A percentile compares a stretch with the other conserved stretches of the same genome.
Evolutionary conservation across 1,140 invertebrate species (phyloP).

Genomic region (Tenebrio molitor): DNA sequence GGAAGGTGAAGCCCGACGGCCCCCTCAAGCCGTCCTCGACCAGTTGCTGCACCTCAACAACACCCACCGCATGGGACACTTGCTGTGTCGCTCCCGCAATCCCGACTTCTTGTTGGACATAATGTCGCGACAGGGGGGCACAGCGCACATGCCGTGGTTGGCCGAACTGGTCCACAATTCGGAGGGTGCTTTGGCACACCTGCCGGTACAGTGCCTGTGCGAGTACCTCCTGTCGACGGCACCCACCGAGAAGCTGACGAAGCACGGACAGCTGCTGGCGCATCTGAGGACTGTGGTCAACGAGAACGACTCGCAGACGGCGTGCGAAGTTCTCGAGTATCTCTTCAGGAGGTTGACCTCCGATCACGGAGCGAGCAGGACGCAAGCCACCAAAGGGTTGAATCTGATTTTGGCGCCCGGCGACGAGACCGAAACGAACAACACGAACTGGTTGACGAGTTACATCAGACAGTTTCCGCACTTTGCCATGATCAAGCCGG

Average conservation of each 20-base stretch:
- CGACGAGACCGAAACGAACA: slow-evolving; percentile 64
- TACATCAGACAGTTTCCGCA: slow-evolving; percentile 82
- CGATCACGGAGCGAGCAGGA: slow-evolving; percentile 80
- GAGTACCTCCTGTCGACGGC: slow-evolving; percentile 91
- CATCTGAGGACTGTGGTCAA: slow-evolving; percentile 81
- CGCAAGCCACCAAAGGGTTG: slow-evolving; percentile 81
- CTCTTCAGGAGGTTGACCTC: slow-evolving; percentile 90
- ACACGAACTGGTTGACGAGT: slow-evolving; percentile 81
- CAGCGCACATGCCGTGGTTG: slow-evolving; percentile 96
- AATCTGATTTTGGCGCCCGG: slow-evolving; percentile 70
- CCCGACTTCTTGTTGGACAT: slow-evolving; percentile 95
- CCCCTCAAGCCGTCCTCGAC: slow-evolving; percentile 83
- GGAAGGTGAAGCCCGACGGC: slow-evolving; percentile 82
- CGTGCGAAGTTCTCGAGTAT: slow-evolving; percentile 91
- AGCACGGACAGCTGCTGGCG: slow-evolving; percentile 84
- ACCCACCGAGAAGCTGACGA: slow-evolving; percentile 73
- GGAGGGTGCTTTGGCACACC: slow-evolving; percentile 85
- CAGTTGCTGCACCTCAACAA: slow-evolving; percentile 85
- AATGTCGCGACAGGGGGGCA: slow-evolving; percentile 84
- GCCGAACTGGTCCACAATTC: slow-evolving; percentile 94
- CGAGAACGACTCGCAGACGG: slow-evolving; percentile 73
- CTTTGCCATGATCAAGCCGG: slow-evolving; percentile 76
- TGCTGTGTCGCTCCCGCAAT: slow-evolving; percentile 89
- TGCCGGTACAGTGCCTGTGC: slow-evolving; percentile 96
- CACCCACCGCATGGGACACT: slow-evolving; percentile 86